Evolutionary conservation across 2,888 invertebrate species (phyloP), one percentile per base, ranked within the genome.

Genomic region (Cephalotes varians): DNA sequence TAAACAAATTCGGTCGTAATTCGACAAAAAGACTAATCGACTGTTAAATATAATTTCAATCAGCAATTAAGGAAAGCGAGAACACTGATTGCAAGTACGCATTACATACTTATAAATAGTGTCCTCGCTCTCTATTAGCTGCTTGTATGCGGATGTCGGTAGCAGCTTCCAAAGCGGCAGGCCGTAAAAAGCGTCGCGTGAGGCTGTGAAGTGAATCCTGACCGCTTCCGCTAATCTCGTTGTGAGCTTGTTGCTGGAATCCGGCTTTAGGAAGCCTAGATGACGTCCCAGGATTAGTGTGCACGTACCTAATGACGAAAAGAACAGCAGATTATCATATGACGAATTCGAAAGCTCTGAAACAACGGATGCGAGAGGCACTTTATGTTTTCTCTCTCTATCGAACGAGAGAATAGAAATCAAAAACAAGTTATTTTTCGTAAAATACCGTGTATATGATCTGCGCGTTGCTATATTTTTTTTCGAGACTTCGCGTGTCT

Each of bases 121-220:
- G 91, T 98, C 97, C 94, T 98, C 98, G 94, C 97, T 97, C 85
- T 95, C 95, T 18, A 96, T 96, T 86, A 98, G 96, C 5, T 96
- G 96, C 74, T 95, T 96, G 93, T 98, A 98, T 0, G 97, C 96
- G 67, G 95, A 95, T 0, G 98, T 98, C 0, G 97, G 96, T 21
- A 97, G 96, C 84, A 97, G 96, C 94, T 98, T 98, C 98, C 98
- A 98, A 77, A 97, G 94, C 0, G 98, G 98, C 51, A 97, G 95
- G 0, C 98, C 98, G 93, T 97, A 98, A 94, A 97, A 97, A 0
- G 98, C 97, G 93, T 98, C 98, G 80, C 98, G 95, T 86, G 97
- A 97, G 0, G 97, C 97, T 65, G 97, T 95, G 93, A 98, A 98
- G 91, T 98, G 96, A 56, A 97, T 95, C 92, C 97, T 97, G 2